phyloP scores from a whole-genome alignment of 2,113 vertebrate species.

The Diadophis punctatus region DNA sequence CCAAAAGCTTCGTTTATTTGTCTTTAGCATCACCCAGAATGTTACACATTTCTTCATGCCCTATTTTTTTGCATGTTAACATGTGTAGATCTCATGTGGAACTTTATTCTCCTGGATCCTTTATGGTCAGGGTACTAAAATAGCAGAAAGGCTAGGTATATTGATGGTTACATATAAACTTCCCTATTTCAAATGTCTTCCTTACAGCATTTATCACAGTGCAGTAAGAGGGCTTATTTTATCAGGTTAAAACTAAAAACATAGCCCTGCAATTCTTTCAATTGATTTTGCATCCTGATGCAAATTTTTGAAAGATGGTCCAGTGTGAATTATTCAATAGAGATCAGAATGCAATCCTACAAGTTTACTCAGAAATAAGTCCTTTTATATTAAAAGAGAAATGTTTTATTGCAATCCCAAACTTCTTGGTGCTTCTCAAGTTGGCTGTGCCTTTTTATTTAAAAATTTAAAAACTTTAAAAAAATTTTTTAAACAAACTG shows the following conservation, averaged over 20 bases:
- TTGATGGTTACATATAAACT: background rate
- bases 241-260: background rate
- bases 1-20: background rate
- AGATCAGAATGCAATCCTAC: slow-evolving; percentile 17
- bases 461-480: background rate
- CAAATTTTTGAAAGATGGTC: background rate
- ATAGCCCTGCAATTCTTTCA: background rate
- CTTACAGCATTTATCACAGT: background rate
- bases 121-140: background rate
- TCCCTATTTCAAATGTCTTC: background rate
- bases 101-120: background rate
- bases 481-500: background rate
- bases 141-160: background rate
- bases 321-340: slow-evolving; percentile 21
- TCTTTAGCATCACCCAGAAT: background rate
- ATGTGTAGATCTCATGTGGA: background rate
- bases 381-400: background rate
- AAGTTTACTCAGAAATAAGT: background rate
- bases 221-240: background rate
- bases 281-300: background rate
- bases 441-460: background rate
- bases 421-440: background rate
- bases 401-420: background rate
- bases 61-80: background rate
- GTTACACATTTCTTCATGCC: background rate